Percentiles rank a stretch among this genome's conserved stretches.
These are phyloP conservation scores for Spatula clypeata DNA, from an alignment of 2,797 vertebrate genomes.

Conservation along the genomic window DNA sequence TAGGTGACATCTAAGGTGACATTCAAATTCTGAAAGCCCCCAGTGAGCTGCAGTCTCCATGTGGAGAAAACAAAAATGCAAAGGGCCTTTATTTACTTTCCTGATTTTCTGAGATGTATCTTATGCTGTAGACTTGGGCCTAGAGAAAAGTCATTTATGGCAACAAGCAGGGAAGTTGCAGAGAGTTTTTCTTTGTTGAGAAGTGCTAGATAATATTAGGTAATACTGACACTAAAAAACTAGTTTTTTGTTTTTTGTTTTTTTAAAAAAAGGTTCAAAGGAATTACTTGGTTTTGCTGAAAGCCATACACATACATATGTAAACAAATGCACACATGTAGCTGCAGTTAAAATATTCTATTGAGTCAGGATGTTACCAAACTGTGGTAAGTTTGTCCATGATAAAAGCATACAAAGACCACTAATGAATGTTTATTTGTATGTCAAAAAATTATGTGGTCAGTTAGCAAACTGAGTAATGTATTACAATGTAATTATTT, in stretches of 20 bases:
- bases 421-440: neutral
- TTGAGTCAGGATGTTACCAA: neutral
- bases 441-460: constrained; percentile 39
- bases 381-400: neutral
- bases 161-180: neutral
- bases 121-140: fast-evolving
- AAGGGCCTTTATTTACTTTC: neutral
- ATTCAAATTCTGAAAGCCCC: neutral
- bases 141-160: neutral
- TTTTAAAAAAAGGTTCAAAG: neutral
- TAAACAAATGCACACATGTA: neutral
- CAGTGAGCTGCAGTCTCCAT: neutral
- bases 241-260: no score
- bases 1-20: neutral
- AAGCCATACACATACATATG: neutral
- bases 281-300: neutral
- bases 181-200: neutral
- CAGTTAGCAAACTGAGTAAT: constrained; percentile 64
- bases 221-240: neutral
- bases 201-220: neutral
- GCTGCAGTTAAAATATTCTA: neutral
- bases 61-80: neutral
- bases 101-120: neutral
- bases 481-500: constrained; percentile 53
- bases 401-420: neutral